phyloP scores from a whole-genome alignment of 1,140 invertebrate species.

The Drosophila varians region DNA sequence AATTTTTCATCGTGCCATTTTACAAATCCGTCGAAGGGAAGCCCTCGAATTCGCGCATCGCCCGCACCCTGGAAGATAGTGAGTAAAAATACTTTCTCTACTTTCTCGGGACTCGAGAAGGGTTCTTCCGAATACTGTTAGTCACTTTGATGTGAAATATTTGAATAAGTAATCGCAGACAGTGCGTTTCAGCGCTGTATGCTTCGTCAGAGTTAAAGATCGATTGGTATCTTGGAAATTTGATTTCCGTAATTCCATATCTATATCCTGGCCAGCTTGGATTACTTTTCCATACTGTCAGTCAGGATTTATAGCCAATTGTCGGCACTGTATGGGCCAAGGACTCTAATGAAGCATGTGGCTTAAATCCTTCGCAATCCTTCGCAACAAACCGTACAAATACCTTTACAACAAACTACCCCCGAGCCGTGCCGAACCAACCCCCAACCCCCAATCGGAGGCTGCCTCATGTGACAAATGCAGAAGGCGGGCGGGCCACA shows the following conservation, averaged over 20 bases:
- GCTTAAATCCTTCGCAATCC: slow-evolving; percentile 54
- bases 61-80: slow-evolving; percentile 90
- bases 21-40: slow-evolving; percentile 90
- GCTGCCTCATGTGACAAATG: slow-evolving; percentile 59
- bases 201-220: background rate
- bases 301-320: slow-evolving; percentile 24
- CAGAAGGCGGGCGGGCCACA: slow-evolving; percentile 37
- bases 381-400: slow-evolving; percentile 67
- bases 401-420: slow-evolving; percentile 61
- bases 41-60: slow-evolving; percentile 89
- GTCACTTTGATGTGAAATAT: slow-evolving; percentile 53
- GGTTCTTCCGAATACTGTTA: slow-evolving; percentile 15
- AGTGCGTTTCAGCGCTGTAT: slow-evolving; percentile 8
- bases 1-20: slow-evolving; percentile 91
- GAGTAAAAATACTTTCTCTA: slow-evolving; percentile 71
- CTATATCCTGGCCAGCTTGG: background rate
- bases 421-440: slow-evolving; percentile 11
- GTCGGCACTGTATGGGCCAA: slow-evolving; percentile 7
- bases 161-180: slow-evolving; percentile 28
- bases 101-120: slow-evolving; percentile 14
- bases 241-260: background rate
- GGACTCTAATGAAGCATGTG: slow-evolving; percentile 64
- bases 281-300: slow-evolving; percentile 16
- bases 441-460: slow-evolving; percentile 4
- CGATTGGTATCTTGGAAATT: background rate